phyloP scores from a whole-genome alignment of 2,113 vertebrate genomes.

The Sakesphorus luctuosus region DNA sequence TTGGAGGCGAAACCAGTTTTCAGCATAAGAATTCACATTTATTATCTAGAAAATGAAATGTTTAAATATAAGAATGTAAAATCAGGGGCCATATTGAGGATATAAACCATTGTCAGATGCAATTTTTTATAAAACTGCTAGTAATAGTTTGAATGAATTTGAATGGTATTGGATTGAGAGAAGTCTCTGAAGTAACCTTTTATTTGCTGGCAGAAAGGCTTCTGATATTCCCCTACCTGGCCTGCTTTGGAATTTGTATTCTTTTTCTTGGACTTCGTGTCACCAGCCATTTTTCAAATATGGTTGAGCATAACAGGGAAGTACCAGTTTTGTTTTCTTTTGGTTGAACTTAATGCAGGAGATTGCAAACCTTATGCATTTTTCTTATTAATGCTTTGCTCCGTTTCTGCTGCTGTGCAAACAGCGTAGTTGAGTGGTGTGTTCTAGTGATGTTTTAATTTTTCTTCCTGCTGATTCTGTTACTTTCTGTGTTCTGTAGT shows the following conservation, averaged over 20 bases:
- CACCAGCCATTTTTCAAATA: neutral
- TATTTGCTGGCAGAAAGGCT: neutral
- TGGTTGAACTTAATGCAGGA: neutral
- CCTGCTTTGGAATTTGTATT: neutral
- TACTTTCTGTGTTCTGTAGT: slow-evolving; percentile 63
- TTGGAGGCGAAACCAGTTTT: neutral
- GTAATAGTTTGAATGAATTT: neutral
- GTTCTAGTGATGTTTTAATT: neutral
- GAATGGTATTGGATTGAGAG: neutral
- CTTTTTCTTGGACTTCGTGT: neutral
- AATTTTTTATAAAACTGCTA: neutral
- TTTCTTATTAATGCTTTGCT: neutral
- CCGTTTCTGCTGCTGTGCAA: neutral
- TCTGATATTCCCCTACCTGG: neutral
- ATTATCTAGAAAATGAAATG: neutral
- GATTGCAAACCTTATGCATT: rapidly evolving
- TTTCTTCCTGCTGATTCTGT: neutral
- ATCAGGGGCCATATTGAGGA: neutral
- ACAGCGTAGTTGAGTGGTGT: neutral
- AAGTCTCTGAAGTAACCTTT: neutral
- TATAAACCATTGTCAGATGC: neutral
- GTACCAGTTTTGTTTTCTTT: neutral
- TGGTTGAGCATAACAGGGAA: neutral
- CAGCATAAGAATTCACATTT: neutral
- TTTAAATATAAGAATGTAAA: neutral